Base-by-base conservation (phyloP, 1,140 invertebrate species). In the Trachelipus rathkii region DNA sequence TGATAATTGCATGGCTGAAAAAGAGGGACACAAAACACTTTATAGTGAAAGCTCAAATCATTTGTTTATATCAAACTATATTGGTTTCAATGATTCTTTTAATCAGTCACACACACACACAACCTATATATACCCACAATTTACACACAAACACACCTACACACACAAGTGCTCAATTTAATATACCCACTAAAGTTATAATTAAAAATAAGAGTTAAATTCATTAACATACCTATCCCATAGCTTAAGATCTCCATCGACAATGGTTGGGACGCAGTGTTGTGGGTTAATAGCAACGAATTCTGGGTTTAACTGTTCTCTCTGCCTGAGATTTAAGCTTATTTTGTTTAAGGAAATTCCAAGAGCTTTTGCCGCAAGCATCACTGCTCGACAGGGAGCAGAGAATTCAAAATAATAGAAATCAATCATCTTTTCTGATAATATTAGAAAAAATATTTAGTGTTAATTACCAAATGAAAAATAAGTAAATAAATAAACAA, bases 1-100 rank as follows among this genome's bases (percentile, higher is more conserved):
- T 85, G 80, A 89, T 89, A 81, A 93, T 91, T 66, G 92, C 91
- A 75, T 90, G 90, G 81, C 90, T 84, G 76, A 43, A 24, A 67
- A 9, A 0, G 9, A 71, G 7, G 60, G 33, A 33, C 6, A 33
- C 33, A 33, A 6, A 33, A 33, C 6, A 33, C 33, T 33, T 33
- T 33, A 33, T 33, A 33, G 33, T 3, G 33, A 6, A 33, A 33
- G 33, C 6, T 33, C 2, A 33, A 6, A 33, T 33, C 33, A 33
- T 33, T 33, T 33, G 33, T 33, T 33, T 33, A 33, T 33, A 33
- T 33, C 1, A 33, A 33, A 6, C 33, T 6, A 33, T 33, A 6
- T 33, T 33, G 6, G 33, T 33, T 33, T 33, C 33, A 33, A 33
- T 3, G 6, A 33, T 33, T 33, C 33, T 33, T 3, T 33, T 33